Evolutionary conservation across 2,113 vertebrate species (phyloP).

Genomic region (Mobula hypostoma): DNA sequence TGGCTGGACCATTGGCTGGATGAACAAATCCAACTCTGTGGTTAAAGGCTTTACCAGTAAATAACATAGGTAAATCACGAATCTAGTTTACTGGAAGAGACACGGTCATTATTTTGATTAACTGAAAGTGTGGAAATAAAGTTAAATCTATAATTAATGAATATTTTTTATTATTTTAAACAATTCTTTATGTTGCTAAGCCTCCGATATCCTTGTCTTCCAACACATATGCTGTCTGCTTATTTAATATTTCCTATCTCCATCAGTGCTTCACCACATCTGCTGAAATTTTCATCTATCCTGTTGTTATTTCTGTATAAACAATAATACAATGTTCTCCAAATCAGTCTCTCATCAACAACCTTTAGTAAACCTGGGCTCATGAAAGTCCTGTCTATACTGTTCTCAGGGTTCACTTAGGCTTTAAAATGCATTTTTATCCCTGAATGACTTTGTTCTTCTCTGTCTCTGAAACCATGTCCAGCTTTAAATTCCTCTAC

Average conservation of each 20-base stretch:
- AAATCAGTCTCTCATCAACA: neutral
- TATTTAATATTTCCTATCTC: neutral
- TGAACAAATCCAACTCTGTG: neutral
- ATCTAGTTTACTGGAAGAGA: neutral
- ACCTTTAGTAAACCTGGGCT: neutral
- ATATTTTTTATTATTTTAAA: neutral
- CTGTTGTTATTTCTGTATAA: neutral
- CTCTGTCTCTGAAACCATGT: neutral
- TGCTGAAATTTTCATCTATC: neutral
- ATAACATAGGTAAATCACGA: neutral
- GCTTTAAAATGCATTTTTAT: neutral
- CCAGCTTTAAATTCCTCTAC: neutral
- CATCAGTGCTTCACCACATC: neutral
- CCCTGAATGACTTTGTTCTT: neutral
- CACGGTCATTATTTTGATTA: neutral
- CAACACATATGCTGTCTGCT: neutral
- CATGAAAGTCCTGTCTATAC: no score
- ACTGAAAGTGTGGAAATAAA: neutral
- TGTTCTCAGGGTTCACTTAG: neutral
- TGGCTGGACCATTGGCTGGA: neutral
- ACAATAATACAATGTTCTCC: neutral
- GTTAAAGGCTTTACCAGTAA: neutral
- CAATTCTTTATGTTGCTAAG: neutral
- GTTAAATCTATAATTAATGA: neutral
- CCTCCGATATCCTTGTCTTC: neutral